These are phyloP conservation scores for Carabus problematicus DNA, from an alignment of 2,888 invertebrate species.

Conservation along the genomic window DNA sequence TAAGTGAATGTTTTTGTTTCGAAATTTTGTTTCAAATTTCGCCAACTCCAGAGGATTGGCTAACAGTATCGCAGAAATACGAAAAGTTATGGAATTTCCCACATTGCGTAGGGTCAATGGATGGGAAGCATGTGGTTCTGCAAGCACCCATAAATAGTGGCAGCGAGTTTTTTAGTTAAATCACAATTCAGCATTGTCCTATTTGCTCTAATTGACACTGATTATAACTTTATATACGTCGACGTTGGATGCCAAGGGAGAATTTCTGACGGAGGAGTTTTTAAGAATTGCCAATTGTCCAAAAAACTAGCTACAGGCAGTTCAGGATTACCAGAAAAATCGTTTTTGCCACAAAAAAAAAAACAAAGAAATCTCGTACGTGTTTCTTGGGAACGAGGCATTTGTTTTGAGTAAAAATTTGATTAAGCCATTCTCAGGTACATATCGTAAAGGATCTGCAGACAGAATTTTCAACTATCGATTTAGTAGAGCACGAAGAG, in stretches of 20 bases:
- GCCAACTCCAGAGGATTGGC: conserved; percentile 49
- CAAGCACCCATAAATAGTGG: conserved; percentile 50
- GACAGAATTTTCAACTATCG: conserved; percentile 45
- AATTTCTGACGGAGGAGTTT: conserved; percentile 52
- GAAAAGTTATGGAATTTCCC: conserved; percentile 52
- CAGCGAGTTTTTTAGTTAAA: conserved; percentile 52
- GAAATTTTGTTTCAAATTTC: conserved; percentile 47
- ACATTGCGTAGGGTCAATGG: conserved; percentile 51
- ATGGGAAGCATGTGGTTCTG: conserved; percentile 53
- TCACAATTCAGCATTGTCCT: conserved; percentile 53
- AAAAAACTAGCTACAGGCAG: conserved; percentile 41
- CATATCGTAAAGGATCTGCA: conserved; percentile 20
- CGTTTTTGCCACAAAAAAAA: conserved; percentile 26
- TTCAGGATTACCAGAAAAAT: conserved; percentile 3
- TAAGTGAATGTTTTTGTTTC: neutral
- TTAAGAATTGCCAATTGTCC: conserved; percentile 43
- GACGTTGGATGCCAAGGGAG: conserved; percentile 52
- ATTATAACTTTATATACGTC: conserved; percentile 54
- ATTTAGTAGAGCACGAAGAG: conserved; percentile 44
- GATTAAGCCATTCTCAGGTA: conserved; percentile 44
- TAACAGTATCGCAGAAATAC: conserved; percentile 47
- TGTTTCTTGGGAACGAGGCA: conserved; percentile 48
- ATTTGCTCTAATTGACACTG: conserved; percentile 54
- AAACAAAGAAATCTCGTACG: conserved; percentile 45
- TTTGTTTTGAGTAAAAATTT: conserved; percentile 44